A percentile compares a stretch with the other conserved stretches of the same genome.
These are phyloP conservation scores for Chironomus tentans DNA, from an alignment of 2,888 invertebrate genomes.

Conservation along the genomic window DNA sequence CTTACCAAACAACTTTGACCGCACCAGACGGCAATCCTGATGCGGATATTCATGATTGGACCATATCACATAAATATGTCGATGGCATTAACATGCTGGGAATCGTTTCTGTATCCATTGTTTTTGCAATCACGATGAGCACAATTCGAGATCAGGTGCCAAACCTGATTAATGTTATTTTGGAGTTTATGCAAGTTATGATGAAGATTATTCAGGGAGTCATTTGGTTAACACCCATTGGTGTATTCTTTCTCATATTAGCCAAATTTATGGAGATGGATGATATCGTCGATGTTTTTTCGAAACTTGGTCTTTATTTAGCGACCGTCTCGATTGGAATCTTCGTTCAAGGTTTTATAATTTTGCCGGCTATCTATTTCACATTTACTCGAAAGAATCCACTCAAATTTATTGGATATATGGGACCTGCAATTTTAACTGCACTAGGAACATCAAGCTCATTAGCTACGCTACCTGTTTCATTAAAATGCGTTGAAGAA, in stretches of 20 bases:
- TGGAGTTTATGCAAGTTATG: slow-evolving; percentile 50
- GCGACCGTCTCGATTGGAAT: slow-evolving; percentile 59
- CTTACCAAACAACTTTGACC: slow-evolving; percentile 40
- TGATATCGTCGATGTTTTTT: slow-evolving; percentile 50
- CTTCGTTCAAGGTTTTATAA: slow-evolving; percentile 57
- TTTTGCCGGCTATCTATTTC: slow-evolving; percentile 58
- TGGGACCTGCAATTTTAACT: slow-evolving; percentile 58
- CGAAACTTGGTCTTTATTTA: slow-evolving; percentile 62
- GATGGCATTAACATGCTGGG: slow-evolving; percentile 52
- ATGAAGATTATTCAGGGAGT: slow-evolving; percentile 57
- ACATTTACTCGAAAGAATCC: slow-evolving; percentile 53
- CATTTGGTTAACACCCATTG: slow-evolving; percentile 57
- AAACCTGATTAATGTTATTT: slow-evolving; percentile 55
- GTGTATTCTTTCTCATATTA: slow-evolving; percentile 54
- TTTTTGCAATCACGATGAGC: slow-evolving; percentile 58
- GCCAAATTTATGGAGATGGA: slow-evolving; percentile 58
- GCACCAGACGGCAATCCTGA: slow-evolving; percentile 29
- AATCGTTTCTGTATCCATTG: slow-evolving; percentile 49
- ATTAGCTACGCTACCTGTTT: too few relatives aligned
- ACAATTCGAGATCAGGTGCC: slow-evolving; percentile 53
- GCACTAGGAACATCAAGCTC: slow-evolving; percentile 32
- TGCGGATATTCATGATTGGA: slow-evolving; percentile 38
- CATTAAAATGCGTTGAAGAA: too few relatives aligned
- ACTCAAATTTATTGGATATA: slow-evolving; percentile 47
- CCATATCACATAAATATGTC: slow-evolving; percentile 43